A percentile compares a stretch with the other conserved stretches of the same genome.
These are phyloP conservation scores for Apostichopus californicus DNA, from an alignment of 35 echinoderm and acorn worm genomes.

Conservation along the genomic window DNA sequence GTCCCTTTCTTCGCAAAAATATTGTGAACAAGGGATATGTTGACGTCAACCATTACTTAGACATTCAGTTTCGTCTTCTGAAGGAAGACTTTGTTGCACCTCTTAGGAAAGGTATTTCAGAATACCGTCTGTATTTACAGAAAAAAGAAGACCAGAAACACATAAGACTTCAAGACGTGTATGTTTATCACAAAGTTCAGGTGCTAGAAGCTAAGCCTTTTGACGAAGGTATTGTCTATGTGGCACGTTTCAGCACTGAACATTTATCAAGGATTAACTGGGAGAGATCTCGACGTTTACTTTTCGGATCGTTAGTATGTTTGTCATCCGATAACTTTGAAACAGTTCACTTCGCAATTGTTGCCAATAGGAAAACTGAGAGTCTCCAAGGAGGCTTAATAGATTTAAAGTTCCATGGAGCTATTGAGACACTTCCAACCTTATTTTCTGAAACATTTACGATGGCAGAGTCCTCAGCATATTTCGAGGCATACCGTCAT, in stretches of 20 bases:
- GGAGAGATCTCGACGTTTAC: slow-evolving; percentile 62
- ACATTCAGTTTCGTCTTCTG: slow-evolving; percentile 67
- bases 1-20: neutral
- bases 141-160: neutral
- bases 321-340: slow-evolving; percentile 79
- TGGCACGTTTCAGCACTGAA: slow-evolving; percentile 21
- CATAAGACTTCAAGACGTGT: neutral
- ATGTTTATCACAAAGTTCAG: slow-evolving; percentile 46
- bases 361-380: slow-evolving; percentile 66
- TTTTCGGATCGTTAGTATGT: slow-evolving; percentile 86
- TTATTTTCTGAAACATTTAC: too few species aligned
- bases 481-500: slow-evolving; percentile 74
- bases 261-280: slow-evolving; percentile 59
- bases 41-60: slow-evolving; percentile 47
- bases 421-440: too few species aligned
- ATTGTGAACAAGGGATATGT: neutral
- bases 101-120: slow-evolving; percentile 36
- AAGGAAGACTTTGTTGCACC: slow-evolving; percentile 67
- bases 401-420: slow-evolving; percentile 60
- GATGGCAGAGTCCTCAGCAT: slow-evolving; percentile 70
- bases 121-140: neutral
- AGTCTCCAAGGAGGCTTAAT: slow-evolving; percentile 68
- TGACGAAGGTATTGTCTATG: slow-evolving; percentile 13
- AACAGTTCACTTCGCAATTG: slow-evolving; percentile 76
- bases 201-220: neutral